Conservation (phyloP, 2,888 invertebrate species). For the Odontocolon sp. region DNA sequence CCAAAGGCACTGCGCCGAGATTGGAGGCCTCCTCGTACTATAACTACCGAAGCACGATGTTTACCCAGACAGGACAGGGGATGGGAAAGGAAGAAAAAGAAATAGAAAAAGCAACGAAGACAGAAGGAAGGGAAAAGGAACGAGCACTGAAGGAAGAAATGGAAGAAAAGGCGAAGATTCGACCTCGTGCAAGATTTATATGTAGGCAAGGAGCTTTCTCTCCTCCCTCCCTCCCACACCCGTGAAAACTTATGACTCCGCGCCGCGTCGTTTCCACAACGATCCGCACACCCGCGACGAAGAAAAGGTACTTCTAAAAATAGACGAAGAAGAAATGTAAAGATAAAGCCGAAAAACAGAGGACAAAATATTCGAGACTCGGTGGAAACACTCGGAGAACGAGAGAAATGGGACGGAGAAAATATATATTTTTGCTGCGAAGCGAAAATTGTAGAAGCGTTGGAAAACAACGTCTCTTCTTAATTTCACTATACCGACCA, state of each 20-base stretch:
- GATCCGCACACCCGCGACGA: background rate
- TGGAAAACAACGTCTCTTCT: too few species aligned
- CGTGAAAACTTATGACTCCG: conserved; percentile 57
- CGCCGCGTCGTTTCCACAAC: conserved; percentile 14
- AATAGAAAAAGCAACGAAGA: conserved; percentile 10
- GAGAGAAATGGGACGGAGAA: background rate
- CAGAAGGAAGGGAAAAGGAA: conserved; percentile 31
- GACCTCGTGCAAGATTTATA: conserved; percentile 60
- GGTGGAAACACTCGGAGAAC: background rate
- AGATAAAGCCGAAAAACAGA: conserved; percentile 34
- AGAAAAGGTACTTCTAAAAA: background rate
- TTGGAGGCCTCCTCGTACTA: conserved; percentile 43
- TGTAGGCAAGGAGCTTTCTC: conserved; percentile 45
- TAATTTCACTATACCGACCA: too few species aligned
- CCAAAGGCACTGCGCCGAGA: conserved; percentile 17
- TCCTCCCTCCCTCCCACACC: conserved; percentile 19
- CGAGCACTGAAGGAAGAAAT: conserved; percentile 25
- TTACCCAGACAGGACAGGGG: conserved; percentile 70
- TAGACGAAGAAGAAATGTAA: background rate
- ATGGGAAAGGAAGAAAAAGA: conserved; percentile 27
- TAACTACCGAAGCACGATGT: conserved; percentile 71
- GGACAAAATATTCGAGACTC: conserved; percentile 27
- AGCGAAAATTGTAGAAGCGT: background rate
- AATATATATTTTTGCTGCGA: conserved; percentile 6
- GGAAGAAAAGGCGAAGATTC: conserved; percentile 53